Evolutionary conservation across 2,797 vertebrate species (phyloP).

Genomic region (Myripristis murdjan): DNA sequence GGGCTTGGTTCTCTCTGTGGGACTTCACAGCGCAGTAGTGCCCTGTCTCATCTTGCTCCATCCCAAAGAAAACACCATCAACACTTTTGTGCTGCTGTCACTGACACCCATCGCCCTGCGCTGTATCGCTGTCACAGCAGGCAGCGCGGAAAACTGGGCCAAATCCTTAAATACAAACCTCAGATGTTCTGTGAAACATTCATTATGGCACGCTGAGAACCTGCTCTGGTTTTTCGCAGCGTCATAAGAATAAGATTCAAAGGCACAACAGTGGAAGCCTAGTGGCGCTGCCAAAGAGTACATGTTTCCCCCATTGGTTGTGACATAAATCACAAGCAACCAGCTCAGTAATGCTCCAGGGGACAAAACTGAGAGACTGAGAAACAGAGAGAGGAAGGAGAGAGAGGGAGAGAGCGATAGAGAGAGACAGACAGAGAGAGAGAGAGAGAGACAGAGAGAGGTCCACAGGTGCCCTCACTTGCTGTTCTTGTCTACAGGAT

Average conservation of each 20-base stretch:
- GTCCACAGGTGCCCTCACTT: background rate
- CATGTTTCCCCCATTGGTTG: constrained; percentile 30
- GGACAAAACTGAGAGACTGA: constrained; percentile 8
- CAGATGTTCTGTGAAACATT: constrained; percentile 47
- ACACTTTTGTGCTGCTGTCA: background rate
- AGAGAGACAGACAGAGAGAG: constrained; percentile 2
- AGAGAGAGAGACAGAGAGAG: background rate
- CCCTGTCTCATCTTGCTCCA: constrained; percentile 14
- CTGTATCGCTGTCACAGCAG: constrained; percentile 30
- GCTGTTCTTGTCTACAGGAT: background rate
- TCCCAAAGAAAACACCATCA: background rate
- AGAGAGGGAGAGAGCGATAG: background rate
- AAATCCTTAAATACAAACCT: constrained; percentile 29
- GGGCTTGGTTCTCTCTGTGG: constrained; percentile 15
- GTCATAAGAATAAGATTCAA: constrained; percentile 36
- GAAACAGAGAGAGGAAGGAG: background rate
- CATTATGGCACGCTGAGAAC: constrained; percentile 32
- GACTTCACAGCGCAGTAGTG: constrained; percentile 21
- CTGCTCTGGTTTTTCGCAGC: background rate
- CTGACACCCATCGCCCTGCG: constrained; percentile 12
- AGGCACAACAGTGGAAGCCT: constrained; percentile 24
- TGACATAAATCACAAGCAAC: constrained; percentile 34
- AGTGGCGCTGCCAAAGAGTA: constrained; percentile 30
- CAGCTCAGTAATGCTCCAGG: constrained; percentile 18
- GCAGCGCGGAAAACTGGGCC: constrained; percentile 37